A percentile compares a stretch with the other conserved stretches of the same genome.
Evolutionary conservation across 2,888 invertebrate genomes (phyloP).

Genomic region (Sialis fuliginosa): DNA sequence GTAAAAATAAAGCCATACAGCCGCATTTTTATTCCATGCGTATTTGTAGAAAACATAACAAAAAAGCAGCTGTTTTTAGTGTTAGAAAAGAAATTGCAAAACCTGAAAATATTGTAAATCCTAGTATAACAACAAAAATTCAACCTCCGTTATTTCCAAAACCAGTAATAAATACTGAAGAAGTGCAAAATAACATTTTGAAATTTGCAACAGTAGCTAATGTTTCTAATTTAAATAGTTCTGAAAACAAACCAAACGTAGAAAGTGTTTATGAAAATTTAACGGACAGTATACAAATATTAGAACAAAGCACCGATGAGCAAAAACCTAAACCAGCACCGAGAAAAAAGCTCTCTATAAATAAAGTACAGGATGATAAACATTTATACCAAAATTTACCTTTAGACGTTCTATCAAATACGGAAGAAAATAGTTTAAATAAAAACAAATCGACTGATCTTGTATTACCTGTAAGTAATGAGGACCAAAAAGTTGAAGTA

Average conservation of each 20-base stretch:
- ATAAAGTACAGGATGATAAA: neutral
- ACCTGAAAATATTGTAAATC: too few relatives aligned
- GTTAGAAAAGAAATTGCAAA: neutral
- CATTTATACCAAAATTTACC: constrained; percentile 5
- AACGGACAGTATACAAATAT: constrained; percentile 47
- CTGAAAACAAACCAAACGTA: neutral
- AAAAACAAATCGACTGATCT: too few relatives aligned
- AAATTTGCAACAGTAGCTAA: too few relatives aligned
- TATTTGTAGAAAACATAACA: constrained; percentile 23
- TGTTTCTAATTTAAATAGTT: too few relatives aligned
- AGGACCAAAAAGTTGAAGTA: too few relatives aligned
- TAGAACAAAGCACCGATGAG: constrained; percentile 29
- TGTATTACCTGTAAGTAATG: too few relatives aligned
- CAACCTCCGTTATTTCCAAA: constrained; percentile 5
- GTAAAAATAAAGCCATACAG: constrained; percentile 10
- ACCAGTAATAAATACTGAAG: neutral
- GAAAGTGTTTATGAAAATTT: constrained; percentile 37
- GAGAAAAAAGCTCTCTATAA: constrained; percentile 27
- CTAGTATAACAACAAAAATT: neutral
- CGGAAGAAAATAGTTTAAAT: neutral
- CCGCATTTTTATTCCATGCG: constrained; percentile 12
- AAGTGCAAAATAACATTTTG: neutral
- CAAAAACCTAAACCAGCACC: constrained; percentile 35
- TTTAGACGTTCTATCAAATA: neutral
- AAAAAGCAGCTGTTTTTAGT: constrained; percentile 3